Conservation (phyloP, 2,888 invertebrate genomes). For the Junonia oenone region DNA sequence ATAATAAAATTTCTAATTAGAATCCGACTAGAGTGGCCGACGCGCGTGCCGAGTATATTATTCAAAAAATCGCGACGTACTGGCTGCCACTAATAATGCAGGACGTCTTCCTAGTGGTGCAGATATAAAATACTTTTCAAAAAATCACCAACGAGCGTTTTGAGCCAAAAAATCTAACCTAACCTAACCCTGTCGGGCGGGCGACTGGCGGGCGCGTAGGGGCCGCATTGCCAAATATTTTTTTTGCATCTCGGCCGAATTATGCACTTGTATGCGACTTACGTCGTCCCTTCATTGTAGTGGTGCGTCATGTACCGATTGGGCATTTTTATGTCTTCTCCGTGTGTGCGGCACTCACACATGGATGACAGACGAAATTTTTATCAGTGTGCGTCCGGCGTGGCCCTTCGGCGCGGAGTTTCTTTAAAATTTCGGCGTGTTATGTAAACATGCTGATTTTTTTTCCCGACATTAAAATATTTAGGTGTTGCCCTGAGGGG, state of each 20-base stretch:
- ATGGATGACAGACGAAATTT: conserved; percentile 55
- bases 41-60: conserved; percentile 54
- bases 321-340: conserved; percentile 67
- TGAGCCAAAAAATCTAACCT: conserved; percentile 80
- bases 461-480: conserved; percentile 68
- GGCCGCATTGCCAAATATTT: conserved; percentile 80
- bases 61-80: conserved; percentile 67
- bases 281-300: conserved; percentile 78
- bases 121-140: conserved; percentile 65
- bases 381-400: conserved; percentile 56
- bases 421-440: conserved; percentile 71
- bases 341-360: conserved; percentile 71
- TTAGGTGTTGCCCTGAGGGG: conserved; percentile 68
- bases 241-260: conserved; percentile 81
- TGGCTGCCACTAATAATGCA: conserved; percentile 46
- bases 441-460: conserved; percentile 71
- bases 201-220: conserved; percentile 78
- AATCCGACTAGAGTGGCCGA: conserved; percentile 49
- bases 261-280: conserved; percentile 80
- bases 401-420: conserved; percentile 62
- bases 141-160: conserved; percentile 75
- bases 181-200: conserved; percentile 79
- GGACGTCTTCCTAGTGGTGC: conserved; percentile 59
- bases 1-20: conserved; percentile 49
- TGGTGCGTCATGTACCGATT: conserved; percentile 76